phyloP scores from a whole-genome alignment of 2,888 invertebrate species.

The Phytoseiulus persimilis region DNA sequence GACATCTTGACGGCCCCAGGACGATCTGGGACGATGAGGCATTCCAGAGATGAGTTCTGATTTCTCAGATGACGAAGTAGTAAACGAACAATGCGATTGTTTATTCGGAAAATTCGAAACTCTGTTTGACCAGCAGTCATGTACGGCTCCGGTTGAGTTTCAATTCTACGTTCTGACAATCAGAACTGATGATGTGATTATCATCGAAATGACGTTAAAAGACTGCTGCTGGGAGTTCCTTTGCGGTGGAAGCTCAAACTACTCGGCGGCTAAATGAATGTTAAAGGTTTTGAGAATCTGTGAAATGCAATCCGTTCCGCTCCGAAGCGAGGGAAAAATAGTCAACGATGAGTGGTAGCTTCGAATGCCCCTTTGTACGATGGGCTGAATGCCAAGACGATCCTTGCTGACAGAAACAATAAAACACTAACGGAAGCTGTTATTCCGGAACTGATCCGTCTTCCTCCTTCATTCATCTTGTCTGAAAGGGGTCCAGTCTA shows the following conservation, averaged over 20 bases:
- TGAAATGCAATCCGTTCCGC: background rate
- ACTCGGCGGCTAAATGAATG: background rate
- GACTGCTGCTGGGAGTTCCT: background rate
- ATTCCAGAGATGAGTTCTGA: background rate
- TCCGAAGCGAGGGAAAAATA: background rate
- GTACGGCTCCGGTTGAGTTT: background rate
- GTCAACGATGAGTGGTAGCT: background rate
- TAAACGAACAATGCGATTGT: background rate
- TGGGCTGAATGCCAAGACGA: background rate
- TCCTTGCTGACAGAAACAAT: background rate
- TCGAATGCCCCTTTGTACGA: background rate
- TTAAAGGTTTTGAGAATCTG: background rate
- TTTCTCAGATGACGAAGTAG: background rate
- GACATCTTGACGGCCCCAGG: background rate
- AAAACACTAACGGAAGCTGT: too few species aligned
- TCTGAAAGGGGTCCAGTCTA: too few species aligned
- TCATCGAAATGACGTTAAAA: background rate
- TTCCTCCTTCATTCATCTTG: too few species aligned
- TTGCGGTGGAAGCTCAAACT: background rate
- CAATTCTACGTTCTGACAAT: background rate
- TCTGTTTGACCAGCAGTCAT: background rate
- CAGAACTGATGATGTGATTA: background rate
- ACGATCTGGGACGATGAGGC: background rate
- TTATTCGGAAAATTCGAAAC: background rate
- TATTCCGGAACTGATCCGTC: too few species aligned